Evolutionary conservation across 2,113 vertebrate genomes (phyloP), one percentile per base, ranked within the genome.

Genomic region (Illadopsis cleaveri): DNA sequence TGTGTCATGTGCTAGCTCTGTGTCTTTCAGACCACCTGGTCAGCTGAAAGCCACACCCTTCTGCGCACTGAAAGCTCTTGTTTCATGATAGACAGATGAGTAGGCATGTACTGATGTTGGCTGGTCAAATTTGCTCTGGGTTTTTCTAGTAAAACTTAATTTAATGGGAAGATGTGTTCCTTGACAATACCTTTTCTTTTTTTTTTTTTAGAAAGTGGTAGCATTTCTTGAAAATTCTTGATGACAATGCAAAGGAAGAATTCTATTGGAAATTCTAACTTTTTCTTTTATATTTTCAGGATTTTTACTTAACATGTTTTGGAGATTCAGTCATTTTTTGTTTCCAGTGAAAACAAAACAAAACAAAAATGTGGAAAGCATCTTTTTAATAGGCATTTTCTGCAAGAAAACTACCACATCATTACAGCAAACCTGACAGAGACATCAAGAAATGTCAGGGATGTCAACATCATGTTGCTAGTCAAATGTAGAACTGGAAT

Each of bases 141-240:
- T 15, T 82, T 65, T 88, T 82, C 37, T 56, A 37, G 10, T 45
- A 28, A 57, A 76, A 57, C 4, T 60, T 40, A 40, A 51, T 91
- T 89, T 71, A 14, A 40, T 45, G 10, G 30, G 37, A 86, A 90
- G 19, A 48, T 24, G 4, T 19, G 5, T 23, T 45, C 65, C 30
- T 40, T 53, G 37, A n/a, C n/a, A n/a, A n/a, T n/a, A n/a, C n/a
- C n/a, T n/a, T n/a, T n/a, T n/a, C 24, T n/a, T 42, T 37, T 40
- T 28, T 6, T 1, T 58, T 38, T 14, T 3, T 0, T 0, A 1
- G 16, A 33, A 86, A 42, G 5, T 66, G 4, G 7, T 53, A 80
- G 1, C 11, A 48, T 71, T 72, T 12, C 27, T 48, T 79, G 51
- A 64, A 62, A 61, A 54, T 78, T 12, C 6, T 82, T 70, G 13